Evolutionary conservation across 2,797 vertebrate genomes (phyloP).

Genomic region (Tauraco hartlaubi): DNA sequence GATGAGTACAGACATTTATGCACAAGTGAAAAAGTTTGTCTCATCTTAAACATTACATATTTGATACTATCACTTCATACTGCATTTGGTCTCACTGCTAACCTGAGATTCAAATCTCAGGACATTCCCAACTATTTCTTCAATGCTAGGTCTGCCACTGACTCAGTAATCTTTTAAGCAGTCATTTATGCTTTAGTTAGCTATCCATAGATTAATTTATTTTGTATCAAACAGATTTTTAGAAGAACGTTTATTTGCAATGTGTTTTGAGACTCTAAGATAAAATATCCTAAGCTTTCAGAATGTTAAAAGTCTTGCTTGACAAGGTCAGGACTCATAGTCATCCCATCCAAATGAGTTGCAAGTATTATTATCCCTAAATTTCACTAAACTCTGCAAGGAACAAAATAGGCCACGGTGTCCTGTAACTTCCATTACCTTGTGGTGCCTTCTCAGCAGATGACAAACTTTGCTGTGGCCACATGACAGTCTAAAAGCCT

Average conservation of each 20-base stretch:
- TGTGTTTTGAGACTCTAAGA: background rate
- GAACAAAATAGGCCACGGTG: constrained; percentile 7
- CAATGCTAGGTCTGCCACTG: background rate
- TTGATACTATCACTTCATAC: background rate
- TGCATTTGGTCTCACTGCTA: background rate
- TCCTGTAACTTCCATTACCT: constrained; percentile 14
- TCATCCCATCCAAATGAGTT: background rate
- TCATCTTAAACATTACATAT: background rate
- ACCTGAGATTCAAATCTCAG: background rate
- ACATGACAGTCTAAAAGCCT: background rate
- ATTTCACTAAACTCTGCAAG: background rate
- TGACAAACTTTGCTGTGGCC: background rate
- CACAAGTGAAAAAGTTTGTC: background rate
- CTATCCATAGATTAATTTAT: background rate
- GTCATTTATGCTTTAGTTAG: background rate
- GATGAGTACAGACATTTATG: background rate
- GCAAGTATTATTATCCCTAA: background rate
- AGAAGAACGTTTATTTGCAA: background rate
- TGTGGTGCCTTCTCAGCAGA: background rate
- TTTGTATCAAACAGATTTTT: background rate
- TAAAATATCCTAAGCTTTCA: background rate
- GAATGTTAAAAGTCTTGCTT: background rate
- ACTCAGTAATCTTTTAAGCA: background rate
- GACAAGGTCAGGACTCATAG: background rate
- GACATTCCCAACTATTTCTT: background rate